Evolutionary conservation across 2,888 invertebrate species (phyloP).

Genomic region (Rapana venosa): DNA sequence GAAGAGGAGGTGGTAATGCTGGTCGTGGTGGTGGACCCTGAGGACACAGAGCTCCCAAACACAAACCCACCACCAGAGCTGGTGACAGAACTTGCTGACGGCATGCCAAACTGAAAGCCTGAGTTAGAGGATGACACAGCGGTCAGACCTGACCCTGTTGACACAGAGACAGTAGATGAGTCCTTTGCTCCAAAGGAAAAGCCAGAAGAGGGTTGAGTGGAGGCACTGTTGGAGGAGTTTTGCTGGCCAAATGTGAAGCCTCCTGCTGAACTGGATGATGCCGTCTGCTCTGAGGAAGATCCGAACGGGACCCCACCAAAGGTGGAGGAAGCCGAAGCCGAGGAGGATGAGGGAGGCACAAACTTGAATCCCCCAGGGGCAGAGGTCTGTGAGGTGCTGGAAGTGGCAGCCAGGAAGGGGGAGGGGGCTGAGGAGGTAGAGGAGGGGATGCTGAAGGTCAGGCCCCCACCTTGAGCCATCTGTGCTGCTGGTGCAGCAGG

Average conservation of each 20-base stretch:
- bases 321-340: not conserved
- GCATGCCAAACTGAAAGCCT: conserved; percentile 46
- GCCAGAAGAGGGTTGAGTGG: conserved; percentile 25
- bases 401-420: conserved; percentile 9
- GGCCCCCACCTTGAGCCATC: conserved; percentile 22
- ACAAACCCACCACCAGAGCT: conserved; percentile 10
- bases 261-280: not conserved
- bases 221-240: conserved; percentile 39
- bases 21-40: not conserved
- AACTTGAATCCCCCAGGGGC: conserved; percentile 44
- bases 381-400: not conserved
- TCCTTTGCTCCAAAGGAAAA: conserved; percentile 42
- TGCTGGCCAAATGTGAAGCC: conserved; percentile 13
- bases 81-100: not conserved
- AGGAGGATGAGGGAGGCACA: conserved; percentile 20
- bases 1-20: not conserved
- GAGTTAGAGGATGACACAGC: not conserved
- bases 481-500: not conserved
- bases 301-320: not conserved
- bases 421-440: conserved; percentile 4
- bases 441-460: not conserved
- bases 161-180: not conserved
- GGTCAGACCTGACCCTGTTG: not conserved
- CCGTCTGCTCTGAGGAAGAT: not conserved
- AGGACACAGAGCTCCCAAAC: not conserved